Conservation (phyloP, 2,113 vertebrate genomes). For the Cyprinodon variegatus region DNA sequence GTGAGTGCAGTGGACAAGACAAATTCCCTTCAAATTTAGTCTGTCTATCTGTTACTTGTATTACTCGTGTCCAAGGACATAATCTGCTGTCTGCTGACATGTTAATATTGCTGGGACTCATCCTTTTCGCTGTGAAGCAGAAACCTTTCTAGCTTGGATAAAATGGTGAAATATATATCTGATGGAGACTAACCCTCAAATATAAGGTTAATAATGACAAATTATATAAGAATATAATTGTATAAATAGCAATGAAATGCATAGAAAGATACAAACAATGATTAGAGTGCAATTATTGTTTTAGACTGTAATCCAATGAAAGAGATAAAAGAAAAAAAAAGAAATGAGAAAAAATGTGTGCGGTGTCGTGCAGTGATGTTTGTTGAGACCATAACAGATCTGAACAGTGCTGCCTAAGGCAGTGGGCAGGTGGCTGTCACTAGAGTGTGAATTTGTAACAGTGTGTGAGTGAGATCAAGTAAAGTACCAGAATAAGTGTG, state of each 20-base stretch:
- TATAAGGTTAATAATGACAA: not conserved
- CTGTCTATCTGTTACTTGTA: slow-evolving; percentile 5
- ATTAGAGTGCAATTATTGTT: not conserved
- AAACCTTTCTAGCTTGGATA: not conserved
- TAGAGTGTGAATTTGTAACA: slow-evolving; percentile 61
- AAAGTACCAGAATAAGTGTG: slow-evolving; percentile 6
- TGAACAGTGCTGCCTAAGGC: slow-evolving; percentile 66
- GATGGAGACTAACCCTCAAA: not conserved
- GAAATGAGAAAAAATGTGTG: slow-evolving; percentile 26
- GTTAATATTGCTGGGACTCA: not conserved
- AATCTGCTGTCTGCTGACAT: not conserved
- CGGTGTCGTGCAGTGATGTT: slow-evolving; percentile 60
- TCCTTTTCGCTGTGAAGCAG: not conserved
- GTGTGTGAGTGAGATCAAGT: slow-evolving; percentile 24
- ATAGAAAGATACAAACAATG: not conserved
- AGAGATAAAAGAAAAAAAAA: slow-evolving; percentile 19
- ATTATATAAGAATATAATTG: not conserved
- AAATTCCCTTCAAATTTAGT: slow-evolving; percentile 43
- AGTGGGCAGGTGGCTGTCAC: slow-evolving; percentile 75
- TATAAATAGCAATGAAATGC: not conserved
- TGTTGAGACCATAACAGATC: slow-evolving; percentile 71
- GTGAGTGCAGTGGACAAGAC: slow-evolving; percentile 39
- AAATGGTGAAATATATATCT: not conserved
- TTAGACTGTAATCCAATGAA: not conserved
- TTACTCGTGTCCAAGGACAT: slow-evolving; percentile 7